Percentiles rank a stretch among this genome's conserved stretches.
These are phyloP conservation scores for Darwinula stevensoni DNA, from an alignment of 2,888 invertebrate species.

Conservation along the genomic window DNA sequence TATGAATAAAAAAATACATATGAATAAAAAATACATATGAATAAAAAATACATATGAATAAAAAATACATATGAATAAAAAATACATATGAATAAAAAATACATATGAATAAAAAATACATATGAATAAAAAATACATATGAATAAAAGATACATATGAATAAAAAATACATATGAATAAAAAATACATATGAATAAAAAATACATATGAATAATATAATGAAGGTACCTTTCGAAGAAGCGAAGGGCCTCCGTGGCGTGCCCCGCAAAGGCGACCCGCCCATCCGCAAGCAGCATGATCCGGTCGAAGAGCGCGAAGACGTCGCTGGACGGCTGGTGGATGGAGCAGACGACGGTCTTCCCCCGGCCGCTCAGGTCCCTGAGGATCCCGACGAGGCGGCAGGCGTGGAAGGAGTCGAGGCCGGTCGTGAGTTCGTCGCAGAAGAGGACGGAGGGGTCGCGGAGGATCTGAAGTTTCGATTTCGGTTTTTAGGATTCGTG, in stretches of 20 bases:
- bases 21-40: no score
- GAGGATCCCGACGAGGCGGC: constrained; percentile 15
- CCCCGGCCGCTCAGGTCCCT: constrained; percentile 18
- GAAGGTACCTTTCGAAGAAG: constrained; percentile 15
- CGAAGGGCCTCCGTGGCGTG: constrained; percentile 15
- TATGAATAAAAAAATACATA: no score
- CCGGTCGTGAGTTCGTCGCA: constrained; percentile 23
- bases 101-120: no score
- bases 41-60: no score
- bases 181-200: no score
- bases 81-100: no score
- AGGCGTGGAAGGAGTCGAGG: constrained; percentile 19
- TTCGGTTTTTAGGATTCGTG: no score
- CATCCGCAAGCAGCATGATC: constrained; percentile 21
- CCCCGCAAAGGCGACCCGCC: constrained; percentile 22
- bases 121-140: no score
- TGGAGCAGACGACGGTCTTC: constrained; percentile 22
- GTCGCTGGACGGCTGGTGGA: constrained; percentile 24
- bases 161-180: no score
- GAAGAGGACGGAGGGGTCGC: constrained; percentile 21
- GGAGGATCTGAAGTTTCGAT: constrained; percentile 15
- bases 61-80: no score
- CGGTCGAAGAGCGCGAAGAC: constrained; percentile 21
- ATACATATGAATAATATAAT: not conserved
- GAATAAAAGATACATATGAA: no score